These are phyloP conservation scores for Phrynocephalus vlangalii DNA, from an alignment of 2,797 vertebrate genomes.

Conservation along the genomic window DNA sequence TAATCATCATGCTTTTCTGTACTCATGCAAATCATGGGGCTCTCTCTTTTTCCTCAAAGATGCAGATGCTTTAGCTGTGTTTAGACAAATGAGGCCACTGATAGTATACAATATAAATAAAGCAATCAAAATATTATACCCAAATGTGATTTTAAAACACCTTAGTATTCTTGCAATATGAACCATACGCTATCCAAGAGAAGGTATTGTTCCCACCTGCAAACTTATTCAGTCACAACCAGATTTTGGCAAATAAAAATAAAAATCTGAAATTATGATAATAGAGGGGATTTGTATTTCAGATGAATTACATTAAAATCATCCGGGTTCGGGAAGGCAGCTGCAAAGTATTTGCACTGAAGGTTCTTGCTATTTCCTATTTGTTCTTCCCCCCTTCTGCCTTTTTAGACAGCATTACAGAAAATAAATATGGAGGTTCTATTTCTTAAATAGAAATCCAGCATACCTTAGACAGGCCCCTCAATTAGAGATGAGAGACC, in stretches of 20 bases:
- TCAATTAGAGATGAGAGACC: not conserved
- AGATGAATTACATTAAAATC: not conserved
- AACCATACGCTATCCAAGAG: not conserved
- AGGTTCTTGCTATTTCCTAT: not conserved
- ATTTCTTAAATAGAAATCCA: not conserved
- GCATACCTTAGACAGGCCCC: not conserved
- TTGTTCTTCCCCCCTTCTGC: not conserved
- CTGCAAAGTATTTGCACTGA: not conserved
- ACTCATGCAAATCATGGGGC: not conserved
- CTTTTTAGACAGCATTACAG: not conserved
- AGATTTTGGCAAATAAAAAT: not conserved
- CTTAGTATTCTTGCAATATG: not conserved
- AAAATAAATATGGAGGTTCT: not conserved
- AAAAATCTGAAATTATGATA: not conserved
- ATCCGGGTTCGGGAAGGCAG: not conserved
- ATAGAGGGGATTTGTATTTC: not conserved
- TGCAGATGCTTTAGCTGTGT: not conserved
- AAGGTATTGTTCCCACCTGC: not conserved
- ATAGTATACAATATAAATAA: not conserved
- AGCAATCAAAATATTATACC: not conserved
- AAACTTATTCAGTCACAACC: not conserved
- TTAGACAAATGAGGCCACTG: not conserved
- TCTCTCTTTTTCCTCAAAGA: not conserved
- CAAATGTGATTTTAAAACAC: not conserved
- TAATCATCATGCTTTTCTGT: not conserved